These are phyloP conservation scores for Calvadosia cruxmelitensis DNA, from an alignment of 30 jellyfish, hydroid and myxozoan genomes.

Conservation along the genomic window DNA sequence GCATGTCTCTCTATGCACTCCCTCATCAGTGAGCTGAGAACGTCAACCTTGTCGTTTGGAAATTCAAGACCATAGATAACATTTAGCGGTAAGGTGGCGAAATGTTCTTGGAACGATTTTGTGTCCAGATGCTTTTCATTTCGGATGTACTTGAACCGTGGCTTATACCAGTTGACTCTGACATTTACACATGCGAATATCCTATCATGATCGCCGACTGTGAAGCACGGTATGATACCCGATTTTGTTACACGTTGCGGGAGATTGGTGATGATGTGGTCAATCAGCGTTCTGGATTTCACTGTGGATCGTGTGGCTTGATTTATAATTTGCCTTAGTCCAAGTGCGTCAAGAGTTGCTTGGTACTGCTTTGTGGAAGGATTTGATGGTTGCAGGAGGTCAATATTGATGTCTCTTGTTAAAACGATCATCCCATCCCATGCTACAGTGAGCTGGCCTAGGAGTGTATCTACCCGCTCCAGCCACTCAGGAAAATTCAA, in stretches of 20 bases:
- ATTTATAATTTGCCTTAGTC: slow-evolving; percentile 26
- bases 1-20: slow-evolving; percentile 57
- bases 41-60: slow-evolving; percentile 44
- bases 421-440: slow-evolving; percentile 28
- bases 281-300: slow-evolving; percentile 30
- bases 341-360: slow-evolving; percentile 22
- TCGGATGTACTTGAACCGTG: slow-evolving; percentile 51
- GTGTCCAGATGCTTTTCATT: slow-evolving; percentile 22
- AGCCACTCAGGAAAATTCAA: background rate
- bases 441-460: background rate
- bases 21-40: slow-evolving; percentile 22
- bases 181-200: slow-evolving; percentile 14
- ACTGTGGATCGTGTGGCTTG: slow-evolving; percentile 40
- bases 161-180: slow-evolving; percentile 14
- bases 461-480: background rate
- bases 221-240: slow-evolving; percentile 21
- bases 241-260: slow-evolving; percentile 4
- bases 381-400: slow-evolving; percentile 8
- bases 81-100: slow-evolving; percentile 33
- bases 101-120: slow-evolving; percentile 18
- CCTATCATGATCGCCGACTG: slow-evolving; percentile 35
- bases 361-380: slow-evolving; percentile 8
- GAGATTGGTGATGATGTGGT: slow-evolving; percentile 31
- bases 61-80: slow-evolving; percentile 22
- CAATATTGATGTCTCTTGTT: slow-evolving; percentile 47